Evolutionary conservation across 2,888 invertebrate genomes (phyloP), one percentile per base, ranked within the genome.

Genomic region (Nineta flava): DNA sequence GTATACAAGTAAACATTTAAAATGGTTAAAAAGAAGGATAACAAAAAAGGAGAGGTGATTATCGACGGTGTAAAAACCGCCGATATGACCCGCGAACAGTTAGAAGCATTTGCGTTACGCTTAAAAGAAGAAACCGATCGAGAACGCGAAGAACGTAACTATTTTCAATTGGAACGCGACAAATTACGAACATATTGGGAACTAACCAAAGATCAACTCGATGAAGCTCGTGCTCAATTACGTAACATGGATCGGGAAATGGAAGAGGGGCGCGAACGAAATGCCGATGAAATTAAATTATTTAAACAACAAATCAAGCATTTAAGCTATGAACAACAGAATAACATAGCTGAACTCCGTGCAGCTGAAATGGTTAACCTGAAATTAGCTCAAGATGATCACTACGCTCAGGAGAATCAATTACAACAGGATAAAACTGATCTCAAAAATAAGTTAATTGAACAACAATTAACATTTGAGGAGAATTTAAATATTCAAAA

Each of bases 131-230:
- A 95, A 71, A 74, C 94, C 63, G 94, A 95, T 62, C 78, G 88
- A 51, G 95, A 96, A 66, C 74, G 95, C 59, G 95, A 95, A 66
- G 95, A 96, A 66, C 71, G 96, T 49, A 95, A 95, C 66, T 95
- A 86, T 65, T 95, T 93, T 60, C 95, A 95, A 68, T 66, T 95
- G 59, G 96, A 96, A 70, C 74, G 95, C 57, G 95, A 95, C 65
- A 94, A 94, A 69, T 75, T 95, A 13, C 77, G 91, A 56, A 90
- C 90, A 3, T 94, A 93, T 64, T 96, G 95, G 95, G 94, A 95
- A 67, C 92, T 95, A 49, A 87, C 93, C 0, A 78, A 88, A 56
- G 81, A 86, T 58, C 90, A 95, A 62, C 68, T 94, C 41, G 90
- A 93, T 60, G 88, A 92, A 69, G 79, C 79, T 10, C 80, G 81